These are phyloP conservation scores for Zingel zingel DNA, from an alignment of 2,113 vertebrate species.

Conservation along the genomic window DNA sequence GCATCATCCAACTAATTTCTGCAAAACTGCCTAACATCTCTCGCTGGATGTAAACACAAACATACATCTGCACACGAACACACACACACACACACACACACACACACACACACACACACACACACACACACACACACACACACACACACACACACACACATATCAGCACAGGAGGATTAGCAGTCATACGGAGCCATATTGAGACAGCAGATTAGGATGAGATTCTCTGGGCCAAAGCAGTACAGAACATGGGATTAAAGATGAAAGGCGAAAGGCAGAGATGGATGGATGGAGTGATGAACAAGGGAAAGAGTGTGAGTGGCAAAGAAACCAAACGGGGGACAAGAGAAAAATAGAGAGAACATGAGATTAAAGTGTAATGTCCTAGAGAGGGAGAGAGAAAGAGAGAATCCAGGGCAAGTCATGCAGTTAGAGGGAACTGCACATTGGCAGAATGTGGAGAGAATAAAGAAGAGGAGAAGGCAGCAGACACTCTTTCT, in stretches of 20 bases:
- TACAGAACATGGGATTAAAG: slow-evolving; percentile 77
- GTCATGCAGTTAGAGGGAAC: slow-evolving; percentile 70
- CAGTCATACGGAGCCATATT: slow-evolving; percentile 65
- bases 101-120: background rate
- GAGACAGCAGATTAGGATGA: slow-evolving; percentile 77
- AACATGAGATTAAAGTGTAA: slow-evolving; percentile 80
- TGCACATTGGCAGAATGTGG: slow-evolving; percentile 77
- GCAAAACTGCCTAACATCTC: slow-evolving; percentile 32
- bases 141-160: background rate
- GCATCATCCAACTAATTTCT: slow-evolving; percentile 43
- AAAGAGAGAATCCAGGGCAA: slow-evolving; percentile 73
- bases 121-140: background rate
- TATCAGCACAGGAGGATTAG: slow-evolving; percentile 68
- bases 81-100: background rate
- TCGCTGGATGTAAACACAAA: slow-evolving; percentile 50
- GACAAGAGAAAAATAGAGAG: slow-evolving; percentile 32
- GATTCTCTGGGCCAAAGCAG: slow-evolving; percentile 62
- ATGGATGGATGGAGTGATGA: slow-evolving; percentile 58
- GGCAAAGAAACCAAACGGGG: slow-evolving; percentile 47
- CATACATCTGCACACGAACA: background rate
- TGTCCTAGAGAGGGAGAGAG: slow-evolving; percentile 73
- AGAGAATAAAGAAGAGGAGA: slow-evolving; percentile 75
- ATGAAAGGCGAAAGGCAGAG: slow-evolving; percentile 62
- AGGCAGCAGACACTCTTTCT: slow-evolving; percentile 74
- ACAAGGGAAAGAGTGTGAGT: slow-evolving; percentile 46